These are phyloP conservation scores for Diabrotica virgifera DNA, from an alignment of 1,140 invertebrate genomes.

Conservation along the genomic window DNA sequence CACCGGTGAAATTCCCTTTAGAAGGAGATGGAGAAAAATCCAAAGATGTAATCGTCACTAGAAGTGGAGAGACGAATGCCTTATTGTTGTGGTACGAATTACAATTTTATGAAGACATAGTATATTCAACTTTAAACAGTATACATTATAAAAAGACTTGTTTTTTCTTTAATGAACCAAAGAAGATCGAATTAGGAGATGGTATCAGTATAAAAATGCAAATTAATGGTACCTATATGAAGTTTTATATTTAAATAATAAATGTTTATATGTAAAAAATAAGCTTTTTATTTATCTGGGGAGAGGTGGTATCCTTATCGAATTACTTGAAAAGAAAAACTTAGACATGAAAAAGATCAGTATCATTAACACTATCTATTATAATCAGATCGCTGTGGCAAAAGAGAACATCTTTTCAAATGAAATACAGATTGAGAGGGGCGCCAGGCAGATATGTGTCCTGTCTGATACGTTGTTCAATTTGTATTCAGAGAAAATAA, in stretches of 20 bases:
- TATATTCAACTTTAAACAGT: conserved; percentile 24
- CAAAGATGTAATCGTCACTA: conserved; percentile 22
- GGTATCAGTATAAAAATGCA: conserved; percentile 6
- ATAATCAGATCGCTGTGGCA: too few relatives aligned
- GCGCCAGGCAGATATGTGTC: too few relatives aligned
- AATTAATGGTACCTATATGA: conserved; percentile 13
- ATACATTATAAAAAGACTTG: conserved; percentile 17
- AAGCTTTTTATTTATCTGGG: not conserved
- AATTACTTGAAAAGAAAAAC: too few relatives aligned
- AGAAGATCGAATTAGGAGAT: conserved; percentile 4
- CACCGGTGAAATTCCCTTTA: conserved; percentile 24
- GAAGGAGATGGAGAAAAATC: conserved; percentile 22
- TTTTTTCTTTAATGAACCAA: conserved; percentile 12
- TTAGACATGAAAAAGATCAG: too few relatives aligned
- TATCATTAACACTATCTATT: too few relatives aligned
- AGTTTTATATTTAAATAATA: conserved; percentile 9
- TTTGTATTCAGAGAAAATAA: too few relatives aligned
- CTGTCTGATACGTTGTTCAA: too few relatives aligned
- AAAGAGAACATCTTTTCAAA: too few relatives aligned
- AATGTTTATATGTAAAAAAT: conserved; percentile 5
- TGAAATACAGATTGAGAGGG: too few relatives aligned
- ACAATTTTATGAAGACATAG: conserved; percentile 20
- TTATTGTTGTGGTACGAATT: conserved; percentile 32
- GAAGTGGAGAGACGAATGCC: conserved; percentile 26
- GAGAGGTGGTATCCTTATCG: too few relatives aligned